Percentiles rank a stretch among this genome's conserved stretches.
Conservation (phyloP, 2,888 invertebrate species). For the Charanyca ferruginea region DNA sequence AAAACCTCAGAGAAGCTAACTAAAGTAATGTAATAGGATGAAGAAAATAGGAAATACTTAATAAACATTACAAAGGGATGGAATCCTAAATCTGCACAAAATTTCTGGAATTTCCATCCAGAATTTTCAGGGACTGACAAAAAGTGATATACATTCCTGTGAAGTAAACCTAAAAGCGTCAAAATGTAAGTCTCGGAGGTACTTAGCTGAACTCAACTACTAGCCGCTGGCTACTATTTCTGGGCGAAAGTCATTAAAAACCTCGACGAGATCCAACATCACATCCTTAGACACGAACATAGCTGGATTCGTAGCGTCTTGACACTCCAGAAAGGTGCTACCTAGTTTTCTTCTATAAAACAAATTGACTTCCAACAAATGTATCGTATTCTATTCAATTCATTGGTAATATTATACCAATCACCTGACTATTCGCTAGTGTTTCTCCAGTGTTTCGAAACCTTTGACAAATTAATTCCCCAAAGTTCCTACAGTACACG, state of each 20-base stretch:
- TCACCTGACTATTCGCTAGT: neutral
- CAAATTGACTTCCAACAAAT: neutral
- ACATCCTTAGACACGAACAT: slow-evolving; percentile 25
- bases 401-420: neutral
- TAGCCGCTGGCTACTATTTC: slow-evolving; percentile 18
- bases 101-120: slow-evolving; percentile 13
- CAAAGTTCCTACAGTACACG: neutral
- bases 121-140: slow-evolving; percentile 6
- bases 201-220: slow-evolving; percentile 7
- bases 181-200: neutral
- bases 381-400: neutral
- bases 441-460: neutral
- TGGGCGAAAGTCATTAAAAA: slow-evolving; percentile 24
- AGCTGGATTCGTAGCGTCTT: slow-evolving; percentile 9
- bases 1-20: neutral
- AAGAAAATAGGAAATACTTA: neutral
- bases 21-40: neutral
- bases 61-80: slow-evolving; percentile 7
- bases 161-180: slow-evolving; percentile 6
- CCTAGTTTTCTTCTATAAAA: neutral
- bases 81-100: neutral
- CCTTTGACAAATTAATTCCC: neutral
- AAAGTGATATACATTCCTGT: neutral
- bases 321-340: neutral
- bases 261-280: slow-evolving; percentile 12